These are phyloP conservation scores for Hylaea fasciaria DNA, from an alignment of 2,888 invertebrate species.

Conservation along the genomic window DNA sequence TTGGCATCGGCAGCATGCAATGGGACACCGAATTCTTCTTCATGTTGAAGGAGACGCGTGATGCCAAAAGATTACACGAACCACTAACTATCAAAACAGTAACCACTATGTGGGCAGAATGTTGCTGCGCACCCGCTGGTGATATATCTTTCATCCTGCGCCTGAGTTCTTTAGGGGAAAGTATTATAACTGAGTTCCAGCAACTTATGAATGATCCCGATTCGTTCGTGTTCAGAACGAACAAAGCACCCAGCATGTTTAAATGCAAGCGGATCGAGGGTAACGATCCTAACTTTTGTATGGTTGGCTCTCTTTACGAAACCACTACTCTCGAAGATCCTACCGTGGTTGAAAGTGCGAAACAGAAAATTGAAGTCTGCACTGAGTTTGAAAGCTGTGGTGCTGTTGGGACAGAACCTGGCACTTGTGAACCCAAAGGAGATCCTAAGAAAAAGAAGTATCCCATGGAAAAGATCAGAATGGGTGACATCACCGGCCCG, in stretches of 20 bases:
- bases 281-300: conserved; percentile 75
- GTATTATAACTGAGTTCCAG: conserved; percentile 77
- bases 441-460: conserved; percentile 55
- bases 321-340: conserved; percentile 78
- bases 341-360: conserved; percentile 56
- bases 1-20: conserved; percentile 72
- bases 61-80: conserved; percentile 63
- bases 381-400: conserved; percentile 74
- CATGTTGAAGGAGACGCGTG: conserved; percentile 74
- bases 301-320: conserved; percentile 76
- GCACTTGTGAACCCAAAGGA: conserved; percentile 52
- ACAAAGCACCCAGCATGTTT: conserved; percentile 78
- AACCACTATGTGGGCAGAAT: conserved; percentile 60
- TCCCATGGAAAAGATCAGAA: conserved; percentile 70
- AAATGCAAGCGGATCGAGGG: conserved; percentile 72
- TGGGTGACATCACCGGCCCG: conserved; percentile 79
- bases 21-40: conserved; percentile 80
- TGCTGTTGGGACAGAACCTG: conserved; percentile 45
- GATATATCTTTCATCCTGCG: conserved; percentile 76
- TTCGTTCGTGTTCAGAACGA: conserved; percentile 72
- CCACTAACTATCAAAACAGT: conserved; percentile 68
- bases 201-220: conserved; percentile 72
- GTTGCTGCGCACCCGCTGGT: conserved; percentile 71
- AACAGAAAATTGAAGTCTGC: conserved; percentile 69
- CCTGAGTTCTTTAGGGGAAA: conserved; percentile 79